Percentiles rank a stretch among this genome's conserved stretches.
Conservation (phyloP, 2,888 invertebrate species). For the Sesamia inferens region DNA sequence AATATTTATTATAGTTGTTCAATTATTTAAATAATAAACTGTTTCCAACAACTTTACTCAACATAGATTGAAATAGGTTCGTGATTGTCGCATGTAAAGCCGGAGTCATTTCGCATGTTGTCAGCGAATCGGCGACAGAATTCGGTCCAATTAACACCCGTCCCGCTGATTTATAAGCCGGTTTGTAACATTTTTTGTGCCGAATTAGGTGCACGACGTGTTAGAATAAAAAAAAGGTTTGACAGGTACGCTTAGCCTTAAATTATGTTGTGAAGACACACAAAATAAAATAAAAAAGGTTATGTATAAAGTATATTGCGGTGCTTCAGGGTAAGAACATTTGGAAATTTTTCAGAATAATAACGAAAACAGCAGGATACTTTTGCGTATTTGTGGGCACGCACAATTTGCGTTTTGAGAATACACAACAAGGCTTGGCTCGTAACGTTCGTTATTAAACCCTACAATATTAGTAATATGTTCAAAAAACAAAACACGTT, state of each 20-base stretch:
- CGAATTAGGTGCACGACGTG: conserved; percentile 80
- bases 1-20: neutral
- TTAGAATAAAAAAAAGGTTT: conserved; percentile 74
- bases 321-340: conserved; percentile 20
- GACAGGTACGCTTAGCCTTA: conserved; percentile 64
- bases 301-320: conserved; percentile 9
- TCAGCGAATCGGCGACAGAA: conserved; percentile 74
- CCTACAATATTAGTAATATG: conserved; percentile 32
- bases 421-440: conserved; percentile 42
- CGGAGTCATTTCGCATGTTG: conserved; percentile 65
- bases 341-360: conserved; percentile 34
- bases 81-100: conserved; percentile 41
- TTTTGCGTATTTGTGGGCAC: conserved; percentile 30
- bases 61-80: conserved; percentile 42
- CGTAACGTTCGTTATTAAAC: conserved; percentile 40
- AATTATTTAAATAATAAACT: neutral
- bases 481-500: conserved; percentile 11
- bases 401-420: conserved; percentile 44
- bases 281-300: too few relatives aligned
- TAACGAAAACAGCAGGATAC: conserved; percentile 48
- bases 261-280: conserved; percentile 52
- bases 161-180: conserved; percentile 83
- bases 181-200: conserved; percentile 81
- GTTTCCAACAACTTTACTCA: conserved; percentile 15
- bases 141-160: conserved; percentile 89